phyloP scores from a whole-genome alignment of 2,797 vertebrate species.

The Phoeniculus purpureus region DNA sequence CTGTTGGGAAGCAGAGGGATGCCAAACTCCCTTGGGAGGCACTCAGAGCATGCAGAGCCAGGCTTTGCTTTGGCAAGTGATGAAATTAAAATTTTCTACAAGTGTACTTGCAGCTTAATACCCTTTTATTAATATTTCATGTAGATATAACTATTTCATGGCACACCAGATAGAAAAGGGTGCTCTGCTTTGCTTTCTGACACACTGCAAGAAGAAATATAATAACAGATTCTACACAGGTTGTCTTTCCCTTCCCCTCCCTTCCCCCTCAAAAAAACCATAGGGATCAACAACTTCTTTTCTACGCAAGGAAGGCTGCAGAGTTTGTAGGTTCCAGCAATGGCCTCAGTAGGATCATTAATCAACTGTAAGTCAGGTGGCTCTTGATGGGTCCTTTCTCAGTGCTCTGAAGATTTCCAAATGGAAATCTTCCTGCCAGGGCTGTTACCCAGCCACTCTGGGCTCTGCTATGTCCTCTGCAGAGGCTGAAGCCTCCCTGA shows the following conservation, averaged over 20 bases:
- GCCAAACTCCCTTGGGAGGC: neutral
- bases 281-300: neutral
- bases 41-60: neutral
- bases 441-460: neutral
- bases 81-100: neutral
- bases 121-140: neutral
- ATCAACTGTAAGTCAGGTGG: neutral
- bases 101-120: neutral
- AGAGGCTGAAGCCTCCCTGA: neutral
- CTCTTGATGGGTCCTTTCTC: neutral
- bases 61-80: neutral
- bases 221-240: neutral
- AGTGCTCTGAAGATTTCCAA: neutral
- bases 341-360: neutral
- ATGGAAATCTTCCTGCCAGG: neutral
- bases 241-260: neutral
- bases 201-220: neutral
- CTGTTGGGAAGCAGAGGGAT: neutral
- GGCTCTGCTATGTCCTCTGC: fast-evolving
- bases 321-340: neutral
- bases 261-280: neutral
- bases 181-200: neutral
- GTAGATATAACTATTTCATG: neutral
- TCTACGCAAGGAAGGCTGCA: neutral
- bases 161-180: neutral